Conservation (phyloP, 2,113 vertebrate species). For the Sminthopsis crassicaudata region DNA sequence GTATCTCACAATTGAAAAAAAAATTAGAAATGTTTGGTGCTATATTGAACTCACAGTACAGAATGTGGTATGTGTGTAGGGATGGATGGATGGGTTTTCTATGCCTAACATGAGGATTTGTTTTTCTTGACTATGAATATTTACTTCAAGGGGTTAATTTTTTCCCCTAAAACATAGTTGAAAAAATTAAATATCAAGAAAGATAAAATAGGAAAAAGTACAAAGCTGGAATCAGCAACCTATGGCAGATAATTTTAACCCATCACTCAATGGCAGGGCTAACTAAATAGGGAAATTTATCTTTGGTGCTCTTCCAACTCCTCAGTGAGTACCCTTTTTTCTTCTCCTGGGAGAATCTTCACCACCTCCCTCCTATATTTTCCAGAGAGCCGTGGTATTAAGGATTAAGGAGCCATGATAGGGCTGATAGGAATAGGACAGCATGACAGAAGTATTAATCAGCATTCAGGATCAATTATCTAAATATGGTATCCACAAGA, state of each 20-base stretch:
- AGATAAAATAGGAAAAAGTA: neutral
- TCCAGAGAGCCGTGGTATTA: neutral
- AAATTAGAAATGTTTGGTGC: neutral
- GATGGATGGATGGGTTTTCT: neutral
- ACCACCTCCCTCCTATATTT: neutral
- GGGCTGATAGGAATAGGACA: neutral
- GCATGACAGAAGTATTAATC: neutral
- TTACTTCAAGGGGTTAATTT: neutral
- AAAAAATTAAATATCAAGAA: neutral
- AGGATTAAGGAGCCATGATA: neutral
- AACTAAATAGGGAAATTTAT: neutral
- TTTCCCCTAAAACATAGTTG: neutral
- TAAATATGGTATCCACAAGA: neutral
- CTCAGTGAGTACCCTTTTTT: too few species aligned
- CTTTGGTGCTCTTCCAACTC: neutral
- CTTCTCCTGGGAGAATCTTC: neutral
- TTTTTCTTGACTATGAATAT: neutral
- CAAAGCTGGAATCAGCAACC: neutral
- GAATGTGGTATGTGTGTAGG: neutral
- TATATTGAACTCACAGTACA: neutral
- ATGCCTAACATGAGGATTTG: neutral
- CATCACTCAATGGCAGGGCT: neutral
- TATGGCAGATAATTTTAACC: neutral
- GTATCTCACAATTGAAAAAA: neutral
- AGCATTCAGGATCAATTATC: neutral